Conservation (phyloP, 30 jellyfish, hydroid and myxozoan genomes). For the Aurelia sp. region DNA sequence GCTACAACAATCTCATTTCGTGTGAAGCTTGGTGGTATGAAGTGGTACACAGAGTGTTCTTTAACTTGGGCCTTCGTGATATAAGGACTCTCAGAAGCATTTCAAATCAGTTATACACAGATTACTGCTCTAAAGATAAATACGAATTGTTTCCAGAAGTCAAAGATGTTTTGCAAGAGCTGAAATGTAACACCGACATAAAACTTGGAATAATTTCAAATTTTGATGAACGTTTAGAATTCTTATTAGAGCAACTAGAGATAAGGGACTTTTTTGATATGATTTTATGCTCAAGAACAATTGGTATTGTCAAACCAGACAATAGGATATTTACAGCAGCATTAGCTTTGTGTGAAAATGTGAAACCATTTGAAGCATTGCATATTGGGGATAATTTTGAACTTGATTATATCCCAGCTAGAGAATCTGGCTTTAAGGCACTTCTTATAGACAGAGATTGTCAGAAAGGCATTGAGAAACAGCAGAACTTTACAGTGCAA, state of each 20-base stretch:
- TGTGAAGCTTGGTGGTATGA: slow-evolving; percentile 70
- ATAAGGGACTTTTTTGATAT: slow-evolving; percentile 40
- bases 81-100: slow-evolving; percentile 26
- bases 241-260: slow-evolving; percentile 35
- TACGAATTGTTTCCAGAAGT: slow-evolving; percentile 65
- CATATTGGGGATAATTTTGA: slow-evolving; percentile 58
- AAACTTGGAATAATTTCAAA: slow-evolving; percentile 63
- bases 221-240: slow-evolving; percentile 62
- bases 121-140: slow-evolving; percentile 31
- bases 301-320: slow-evolving; percentile 65
- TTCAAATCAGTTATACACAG: slow-evolving; percentile 60
- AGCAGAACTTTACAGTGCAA: not conserved
- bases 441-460: slow-evolving; percentile 38
- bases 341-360: slow-evolving; percentile 7
- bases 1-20: slow-evolving; percentile 30
- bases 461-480: not conserved
- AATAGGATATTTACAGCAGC: slow-evolving; percentile 30
- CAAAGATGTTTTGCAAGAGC: slow-evolving; percentile 9
- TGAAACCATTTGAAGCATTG: slow-evolving; percentile 48
- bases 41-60: slow-evolving; percentile 52
- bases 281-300: slow-evolving; percentile 37
- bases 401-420: slow-evolving; percentile 55
- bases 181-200: slow-evolving; percentile 10
- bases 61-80: slow-evolving; percentile 58
- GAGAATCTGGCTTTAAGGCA: slow-evolving; percentile 42